These are phyloP conservation scores for Heterodera carotae DNA, from an alignment of 1,140 invertebrate genomes.

Conservation along the genomic window DNA sequence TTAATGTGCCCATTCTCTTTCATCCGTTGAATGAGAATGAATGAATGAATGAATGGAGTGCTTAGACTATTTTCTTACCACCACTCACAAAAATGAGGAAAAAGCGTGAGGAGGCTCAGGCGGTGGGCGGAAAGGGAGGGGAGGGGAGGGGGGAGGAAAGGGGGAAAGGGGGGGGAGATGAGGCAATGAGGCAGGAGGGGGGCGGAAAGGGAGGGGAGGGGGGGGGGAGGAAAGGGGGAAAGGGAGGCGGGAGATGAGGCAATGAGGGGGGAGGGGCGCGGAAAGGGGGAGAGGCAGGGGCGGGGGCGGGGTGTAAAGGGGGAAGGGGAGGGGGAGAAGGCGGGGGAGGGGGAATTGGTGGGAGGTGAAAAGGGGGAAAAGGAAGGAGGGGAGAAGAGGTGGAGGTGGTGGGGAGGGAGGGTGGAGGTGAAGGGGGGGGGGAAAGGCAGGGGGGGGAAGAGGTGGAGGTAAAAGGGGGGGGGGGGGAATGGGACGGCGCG, in stretches of 20 bases:
- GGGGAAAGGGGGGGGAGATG: neutral
- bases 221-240: neutral
- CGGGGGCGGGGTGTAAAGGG: neutral
- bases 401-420: no score
- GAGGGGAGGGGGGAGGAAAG: no score
- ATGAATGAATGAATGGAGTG: neutral
- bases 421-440: neutral
- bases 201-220: neutral
- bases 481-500: neutral
- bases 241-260: neutral
- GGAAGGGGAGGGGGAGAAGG: neutral
- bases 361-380: neutral
- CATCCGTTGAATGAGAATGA: conserved; percentile 15
- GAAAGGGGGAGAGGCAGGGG: neutral
- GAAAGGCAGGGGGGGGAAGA: neutral
- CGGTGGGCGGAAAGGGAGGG: no score
- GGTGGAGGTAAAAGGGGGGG: neutral
- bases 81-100: neutral
- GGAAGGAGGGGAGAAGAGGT: no score
- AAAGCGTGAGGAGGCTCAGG: no score
- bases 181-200: neutral
- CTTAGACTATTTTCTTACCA: neutral
- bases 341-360: neutral
- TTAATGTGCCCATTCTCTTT: neutral
- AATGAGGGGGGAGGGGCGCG: neutral